Percentiles rank a stretch among this genome's conserved stretches.
Evolutionary conservation across 2,113 vertebrate species (phyloP).

Genomic region (Chaetura pelagica): DNA sequence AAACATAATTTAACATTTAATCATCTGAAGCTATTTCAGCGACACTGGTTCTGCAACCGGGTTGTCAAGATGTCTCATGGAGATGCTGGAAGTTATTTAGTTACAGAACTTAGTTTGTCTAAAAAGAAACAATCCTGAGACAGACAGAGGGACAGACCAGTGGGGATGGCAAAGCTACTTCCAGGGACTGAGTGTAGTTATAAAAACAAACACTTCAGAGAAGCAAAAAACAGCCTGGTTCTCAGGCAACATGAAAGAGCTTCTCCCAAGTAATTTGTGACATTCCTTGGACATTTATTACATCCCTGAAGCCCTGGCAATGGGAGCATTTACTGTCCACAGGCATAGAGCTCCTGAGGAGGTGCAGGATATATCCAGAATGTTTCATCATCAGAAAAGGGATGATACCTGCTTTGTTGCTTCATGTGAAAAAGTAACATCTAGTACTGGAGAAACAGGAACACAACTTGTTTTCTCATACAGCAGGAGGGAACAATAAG

Average conservation of each 20-base stretch:
- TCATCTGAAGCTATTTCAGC: slow-evolving; percentile 29
- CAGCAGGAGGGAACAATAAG: background rate
- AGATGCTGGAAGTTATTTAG: slow-evolving; percentile 27
- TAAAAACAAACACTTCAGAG: background rate
- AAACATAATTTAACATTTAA: slow-evolving; percentile 51
- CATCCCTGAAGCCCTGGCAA: background rate
- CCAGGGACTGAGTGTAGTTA: background rate
- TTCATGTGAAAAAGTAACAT: background rate
- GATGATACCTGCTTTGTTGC: background rate
- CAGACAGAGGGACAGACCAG: background rate
- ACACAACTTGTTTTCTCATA: background rate
- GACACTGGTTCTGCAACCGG: background rate
- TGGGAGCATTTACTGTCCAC: background rate
- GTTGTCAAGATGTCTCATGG: slow-evolving; percentile 46
- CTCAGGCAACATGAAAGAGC: background rate
- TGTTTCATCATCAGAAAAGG: background rate
- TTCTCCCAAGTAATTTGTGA: background rate
- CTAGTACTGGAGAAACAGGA: background rate
- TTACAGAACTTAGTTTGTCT: slow-evolving; percentile 15
- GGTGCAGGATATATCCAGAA: background rate
- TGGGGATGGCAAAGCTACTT: slow-evolving; percentile 11
- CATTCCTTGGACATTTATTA: background rate
- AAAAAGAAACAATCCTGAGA: slow-evolving; percentile 23
- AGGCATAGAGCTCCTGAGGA: background rate
- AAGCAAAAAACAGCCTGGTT: background rate